phyloP scores from a whole-genome alignment of 2,113 vertebrate species.

The Lutjanus erythropterus region DNA sequence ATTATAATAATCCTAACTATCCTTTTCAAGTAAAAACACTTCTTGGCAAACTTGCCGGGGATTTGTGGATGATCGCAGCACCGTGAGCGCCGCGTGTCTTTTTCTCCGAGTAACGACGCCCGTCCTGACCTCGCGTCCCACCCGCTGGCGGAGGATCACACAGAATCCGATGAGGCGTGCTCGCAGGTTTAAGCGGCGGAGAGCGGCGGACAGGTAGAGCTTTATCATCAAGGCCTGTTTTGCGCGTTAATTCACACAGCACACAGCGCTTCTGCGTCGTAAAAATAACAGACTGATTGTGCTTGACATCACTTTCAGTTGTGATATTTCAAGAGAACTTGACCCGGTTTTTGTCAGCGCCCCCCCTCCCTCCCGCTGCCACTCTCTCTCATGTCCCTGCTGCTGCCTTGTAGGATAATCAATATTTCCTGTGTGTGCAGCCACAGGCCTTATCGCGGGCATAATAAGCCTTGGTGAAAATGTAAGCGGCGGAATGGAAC shows the following conservation, averaged over 20 bases:
- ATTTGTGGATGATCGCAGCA: constrained; percentile 8
- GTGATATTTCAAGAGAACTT: constrained; percentile 46
- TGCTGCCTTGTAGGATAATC: constrained; percentile 51
- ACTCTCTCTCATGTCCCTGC: constrained; percentile 15
- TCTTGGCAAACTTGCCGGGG: neutral
- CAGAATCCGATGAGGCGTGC: constrained; percentile 5
- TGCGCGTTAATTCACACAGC: constrained; percentile 21
- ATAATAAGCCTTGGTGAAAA: constrained; percentile 56
- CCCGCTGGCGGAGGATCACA: constrained; percentile 16
- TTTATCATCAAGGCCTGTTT: constrained; percentile 41
- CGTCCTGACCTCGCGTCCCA: constrained; percentile 45
- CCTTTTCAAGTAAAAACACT: constrained; percentile 25
- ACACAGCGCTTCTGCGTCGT: constrained; percentile 2
- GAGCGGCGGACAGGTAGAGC: constrained; percentile 12
- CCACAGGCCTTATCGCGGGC: constrained; percentile 38
- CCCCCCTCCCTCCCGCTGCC: too few species aligned
- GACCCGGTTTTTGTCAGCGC: constrained; percentile 18
- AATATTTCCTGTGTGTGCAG: constrained; percentile 60
- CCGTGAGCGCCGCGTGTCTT: neutral
- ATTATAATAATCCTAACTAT: too few species aligned
- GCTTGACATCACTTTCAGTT: constrained; percentile 8
- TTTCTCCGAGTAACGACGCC: neutral
- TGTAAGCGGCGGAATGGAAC: constrained; percentile 31
- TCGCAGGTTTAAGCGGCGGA: constrained; percentile 2
- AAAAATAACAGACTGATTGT: constrained; percentile 18